Conservation (phyloP, 2,888 invertebrate species). For the Drosophila sordidula region DNA sequence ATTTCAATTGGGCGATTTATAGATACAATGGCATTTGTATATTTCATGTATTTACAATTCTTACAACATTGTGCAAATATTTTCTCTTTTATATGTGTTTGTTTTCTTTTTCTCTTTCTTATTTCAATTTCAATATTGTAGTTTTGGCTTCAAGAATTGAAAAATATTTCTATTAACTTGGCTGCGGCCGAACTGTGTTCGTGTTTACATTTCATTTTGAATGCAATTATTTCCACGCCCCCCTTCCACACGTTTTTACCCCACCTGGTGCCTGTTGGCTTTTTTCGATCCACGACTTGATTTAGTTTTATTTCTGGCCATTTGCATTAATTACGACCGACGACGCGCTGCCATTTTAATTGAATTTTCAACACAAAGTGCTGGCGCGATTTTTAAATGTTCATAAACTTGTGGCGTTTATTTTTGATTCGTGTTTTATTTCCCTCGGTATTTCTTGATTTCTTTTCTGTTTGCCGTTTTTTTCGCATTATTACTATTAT, state of each 20-base stretch:
- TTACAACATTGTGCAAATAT: constrained; percentile 57
- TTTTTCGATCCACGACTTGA: constrained; percentile 23
- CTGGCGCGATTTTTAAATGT: constrained; percentile 68
- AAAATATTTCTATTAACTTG: constrained; percentile 67
- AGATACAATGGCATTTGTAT: constrained; percentile 12
- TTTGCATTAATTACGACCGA: constrained; percentile 72
- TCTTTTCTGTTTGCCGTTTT: constrained; percentile 17
- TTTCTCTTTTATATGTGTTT: constrained; percentile 19
- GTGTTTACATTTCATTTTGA: constrained; percentile 57
- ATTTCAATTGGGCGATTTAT: constrained; percentile 28
- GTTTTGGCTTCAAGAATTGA: constrained; percentile 32
- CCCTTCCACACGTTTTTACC: background rate
- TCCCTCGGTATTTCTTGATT: constrained; percentile 42
- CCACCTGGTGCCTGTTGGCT: background rate
- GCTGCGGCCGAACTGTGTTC: constrained; percentile 6
- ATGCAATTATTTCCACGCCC: constrained; percentile 27
- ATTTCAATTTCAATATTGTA: constrained; percentile 32
- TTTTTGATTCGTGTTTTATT: constrained; percentile 60
- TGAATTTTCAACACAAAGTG: constrained; percentile 72
- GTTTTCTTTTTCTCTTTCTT: constrained; percentile 1
- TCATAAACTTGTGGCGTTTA: constrained; percentile 62
- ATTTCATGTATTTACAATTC: constrained; percentile 43
- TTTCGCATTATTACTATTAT: constrained; percentile 72
- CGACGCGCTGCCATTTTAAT: constrained; percentile 68
- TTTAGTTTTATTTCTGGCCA: constrained; percentile 67